These are phyloP conservation scores for Nysson spinosus DNA, from an alignment of 2,888 invertebrate genomes.

Conservation along the genomic window DNA sequence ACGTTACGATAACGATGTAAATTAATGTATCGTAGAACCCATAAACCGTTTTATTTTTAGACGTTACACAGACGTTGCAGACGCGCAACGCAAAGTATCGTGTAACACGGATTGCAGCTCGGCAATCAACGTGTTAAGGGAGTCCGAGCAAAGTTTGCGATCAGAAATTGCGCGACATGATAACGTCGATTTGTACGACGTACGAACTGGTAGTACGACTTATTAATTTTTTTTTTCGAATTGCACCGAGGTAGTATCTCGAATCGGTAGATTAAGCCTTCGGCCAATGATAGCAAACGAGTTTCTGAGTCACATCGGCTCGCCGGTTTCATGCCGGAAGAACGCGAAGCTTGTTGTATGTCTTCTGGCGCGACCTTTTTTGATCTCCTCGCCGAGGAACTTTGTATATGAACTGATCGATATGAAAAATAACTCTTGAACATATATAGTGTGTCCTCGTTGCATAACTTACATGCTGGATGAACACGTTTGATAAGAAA, in stretches of 20 bases:
- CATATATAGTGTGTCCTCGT: background rate
- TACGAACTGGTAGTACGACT: constrained; percentile 23
- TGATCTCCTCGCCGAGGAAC: background rate
- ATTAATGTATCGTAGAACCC: no score
- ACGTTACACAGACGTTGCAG: no score
- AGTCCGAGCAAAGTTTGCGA: no score
- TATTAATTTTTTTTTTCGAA: constrained; percentile 8
- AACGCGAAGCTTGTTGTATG: constrained; percentile 14
- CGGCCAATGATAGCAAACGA: constrained; percentile 39
- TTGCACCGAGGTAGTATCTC: constrained; percentile 18
- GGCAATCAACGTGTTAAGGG: no score
- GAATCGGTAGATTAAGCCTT: constrained; percentile 45
- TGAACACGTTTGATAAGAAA: no score
- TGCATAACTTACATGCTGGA: background rate
- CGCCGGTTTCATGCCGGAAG: constrained; percentile 39
- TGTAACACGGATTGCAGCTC: no score
- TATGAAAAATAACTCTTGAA: background rate
- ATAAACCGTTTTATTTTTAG: no score
- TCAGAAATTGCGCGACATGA: background rate
- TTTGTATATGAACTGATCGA: background rate
- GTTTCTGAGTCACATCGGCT: constrained; percentile 53
- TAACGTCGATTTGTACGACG: constrained; percentile 2
- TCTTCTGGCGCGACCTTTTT: constrained; percentile 29
- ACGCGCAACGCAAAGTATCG: no score
- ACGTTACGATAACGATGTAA: no score